Base-by-base conservation (phyloP, 2,888 invertebrate genomes). In the Cerastis leucographa region DNA sequence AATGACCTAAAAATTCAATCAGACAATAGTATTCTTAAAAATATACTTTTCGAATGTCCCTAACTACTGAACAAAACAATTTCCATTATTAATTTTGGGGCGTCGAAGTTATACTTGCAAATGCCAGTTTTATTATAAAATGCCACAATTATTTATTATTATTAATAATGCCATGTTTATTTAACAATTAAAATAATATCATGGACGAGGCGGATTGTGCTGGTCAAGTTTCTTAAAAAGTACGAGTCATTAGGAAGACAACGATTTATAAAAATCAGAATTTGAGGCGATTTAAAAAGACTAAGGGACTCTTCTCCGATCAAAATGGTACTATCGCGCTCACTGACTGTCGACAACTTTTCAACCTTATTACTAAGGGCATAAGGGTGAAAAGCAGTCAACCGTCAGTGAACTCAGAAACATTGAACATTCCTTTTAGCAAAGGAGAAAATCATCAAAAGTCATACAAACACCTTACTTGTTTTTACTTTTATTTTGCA, bases 1-100 rank as follows among this genome's bases (percentile, higher is more conserved):
- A 87, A 85, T 78, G 85, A 85, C 81, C 83, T 85, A 84, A 88
- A 88, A 85, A 79, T 85, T 90, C 83, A 90, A 91, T 92, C 92
- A 92, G 92, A 93, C 93, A 94, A 93, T 92, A 93, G 83, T 88
- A 87, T 85, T 91, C 90, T 92, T 93, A 93, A 93, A 93, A 93
- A 93, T 93, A 94, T 90, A 91, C 84, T 91, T 87, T 90, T 86
- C 64, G 29, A 84, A 82, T 78, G 74, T 80, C 42, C 72, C 68
- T 85, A 85, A 84, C 85, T 88, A 85, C 86, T 89, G 89, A 90
- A 87, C 85, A 76, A 85, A 84, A 87, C 82, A 87, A 84, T 87
- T 88, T 85, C 81, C 85, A 85, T 86, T 79, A 78, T 83, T 87
- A 80, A 84, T 86, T 87, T 92, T 92, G 92, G 92, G 91, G 92